Evolutionary conservation across 2,888 invertebrate genomes (phyloP).

Genomic region (Lochmaea crataegi): DNA sequence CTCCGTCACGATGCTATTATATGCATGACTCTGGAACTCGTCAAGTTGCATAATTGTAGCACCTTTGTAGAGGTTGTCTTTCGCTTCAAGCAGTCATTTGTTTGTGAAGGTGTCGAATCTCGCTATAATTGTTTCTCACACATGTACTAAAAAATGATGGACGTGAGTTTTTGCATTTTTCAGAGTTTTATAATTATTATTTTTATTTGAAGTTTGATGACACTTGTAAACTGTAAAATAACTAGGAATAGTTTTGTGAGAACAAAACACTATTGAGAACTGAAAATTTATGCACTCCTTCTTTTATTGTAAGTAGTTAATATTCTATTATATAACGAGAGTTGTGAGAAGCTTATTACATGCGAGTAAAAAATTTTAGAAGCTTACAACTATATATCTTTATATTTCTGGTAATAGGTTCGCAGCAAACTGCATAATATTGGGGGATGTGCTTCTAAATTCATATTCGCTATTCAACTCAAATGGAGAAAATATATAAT

Average conservation of each 20-base stretch:
- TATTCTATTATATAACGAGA: too few relatives aligned
- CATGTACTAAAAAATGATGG: neutral
- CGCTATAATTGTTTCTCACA: slow-evolving; percentile 27
- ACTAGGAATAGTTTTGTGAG: neutral
- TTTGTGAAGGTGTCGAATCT: slow-evolving; percentile 33
- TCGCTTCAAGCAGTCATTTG: slow-evolving; percentile 33
- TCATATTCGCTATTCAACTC: too few relatives aligned
- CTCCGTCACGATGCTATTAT: slow-evolving; percentile 19
- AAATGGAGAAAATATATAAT: too few relatives aligned
- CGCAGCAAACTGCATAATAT: too few relatives aligned
- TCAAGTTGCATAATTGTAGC: slow-evolving; percentile 39
- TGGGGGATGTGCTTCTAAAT: too few relatives aligned
- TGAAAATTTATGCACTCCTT: too few relatives aligned
- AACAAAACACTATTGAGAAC: neutral
- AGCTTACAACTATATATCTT: too few relatives aligned
- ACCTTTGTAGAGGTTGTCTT: slow-evolving; percentile 32
- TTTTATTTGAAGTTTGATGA: neutral
- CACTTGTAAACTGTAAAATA: neutral
- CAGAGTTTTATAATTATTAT: slow-evolving; percentile 2
- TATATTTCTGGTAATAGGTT: too few relatives aligned
- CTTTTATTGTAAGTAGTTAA: too few relatives aligned
- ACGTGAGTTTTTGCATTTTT: neutral
- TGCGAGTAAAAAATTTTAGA: too few relatives aligned
- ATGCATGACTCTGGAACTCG: slow-evolving; percentile 26
- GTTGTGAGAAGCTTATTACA: too few relatives aligned